phyloP scores from a whole-genome alignment of 2,797 vertebrate genomes.

The Prionace glauca region DNA sequence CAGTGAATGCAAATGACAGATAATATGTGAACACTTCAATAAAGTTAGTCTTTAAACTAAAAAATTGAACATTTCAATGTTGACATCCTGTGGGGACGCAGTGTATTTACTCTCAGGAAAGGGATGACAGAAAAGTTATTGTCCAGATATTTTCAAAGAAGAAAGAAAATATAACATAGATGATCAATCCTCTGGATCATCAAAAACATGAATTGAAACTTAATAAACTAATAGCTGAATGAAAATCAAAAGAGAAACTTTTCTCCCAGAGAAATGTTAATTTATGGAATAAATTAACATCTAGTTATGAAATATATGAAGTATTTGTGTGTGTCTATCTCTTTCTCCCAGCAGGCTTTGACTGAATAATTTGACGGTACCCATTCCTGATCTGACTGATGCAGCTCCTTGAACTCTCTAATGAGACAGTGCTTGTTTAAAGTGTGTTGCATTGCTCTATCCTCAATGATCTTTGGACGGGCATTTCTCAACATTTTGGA shows the following conservation, averaged over 20 bases:
- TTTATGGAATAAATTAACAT: conserved; percentile 32
- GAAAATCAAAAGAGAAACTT: conserved; percentile 7
- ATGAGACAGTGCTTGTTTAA: not conserved
- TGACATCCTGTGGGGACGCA: not conserved
- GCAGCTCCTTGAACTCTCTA: not conserved
- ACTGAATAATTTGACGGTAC: conserved; percentile 28
- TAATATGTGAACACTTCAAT: not conserved
- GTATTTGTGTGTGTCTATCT: not conserved
- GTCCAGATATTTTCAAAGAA: not conserved
- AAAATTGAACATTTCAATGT: not conserved
- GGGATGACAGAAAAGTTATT: not conserved
- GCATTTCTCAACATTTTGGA: not conserved
- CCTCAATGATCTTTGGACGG: not conserved
- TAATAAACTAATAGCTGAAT: conserved; percentile 16
- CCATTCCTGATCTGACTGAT: not conserved
- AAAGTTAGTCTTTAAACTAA: not conserved
- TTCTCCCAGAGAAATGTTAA: not conserved
- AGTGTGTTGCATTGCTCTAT: not conserved
- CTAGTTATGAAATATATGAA: conserved; percentile 16
- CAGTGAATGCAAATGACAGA: not conserved
- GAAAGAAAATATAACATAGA: not conserved
- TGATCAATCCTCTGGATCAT: too few species aligned
- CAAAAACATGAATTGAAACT: not conserved
- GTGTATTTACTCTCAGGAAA: not conserved
- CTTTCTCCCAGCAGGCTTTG: not conserved